Percentiles rank a stretch among this genome's conserved stretches.
Evolutionary conservation across 2,797 vertebrate genomes (phyloP).

Genomic region (Delichon dasypus): DNA sequence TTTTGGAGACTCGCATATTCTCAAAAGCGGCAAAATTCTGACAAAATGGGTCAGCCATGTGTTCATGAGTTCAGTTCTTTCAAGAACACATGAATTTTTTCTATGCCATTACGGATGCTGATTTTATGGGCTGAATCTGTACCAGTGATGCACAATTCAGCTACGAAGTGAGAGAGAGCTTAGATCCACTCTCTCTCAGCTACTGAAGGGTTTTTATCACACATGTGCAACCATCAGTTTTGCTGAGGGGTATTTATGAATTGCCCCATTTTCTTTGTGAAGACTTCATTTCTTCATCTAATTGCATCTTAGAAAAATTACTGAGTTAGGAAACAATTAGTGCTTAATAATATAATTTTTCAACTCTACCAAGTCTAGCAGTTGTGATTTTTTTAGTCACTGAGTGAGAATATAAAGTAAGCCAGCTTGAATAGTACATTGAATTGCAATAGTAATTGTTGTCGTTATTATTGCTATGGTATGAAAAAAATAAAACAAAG

Average conservation of each 20-base stretch:
- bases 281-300: not conserved
- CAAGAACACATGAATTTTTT: not conserved
- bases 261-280: not conserved
- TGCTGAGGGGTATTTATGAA: not conserved
- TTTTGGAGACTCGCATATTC: not conserved
- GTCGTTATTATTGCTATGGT: not conserved
- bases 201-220: not conserved
- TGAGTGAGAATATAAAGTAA: not conserved
- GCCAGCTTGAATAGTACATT: not conserved
- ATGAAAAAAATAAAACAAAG: not conserved
- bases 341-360: not conserved
- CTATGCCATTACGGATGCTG: not conserved
- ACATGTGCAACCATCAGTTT: not conserved
- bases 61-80: too few relatives aligned
- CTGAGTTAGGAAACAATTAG: not conserved
- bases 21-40: not conserved
- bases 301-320: not conserved
- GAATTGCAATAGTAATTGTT: not conserved
- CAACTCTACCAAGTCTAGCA: not conserved
- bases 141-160: not conserved
- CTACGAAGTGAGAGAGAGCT: not conserved
- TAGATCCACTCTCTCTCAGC: not conserved
- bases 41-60: not conserved
- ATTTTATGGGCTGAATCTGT: not conserved
- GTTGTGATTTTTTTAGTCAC: not conserved